Evolutionary conservation across 2,888 invertebrate species (phyloP).

Genomic region (Euspilapteryx auroguttella): DNA sequence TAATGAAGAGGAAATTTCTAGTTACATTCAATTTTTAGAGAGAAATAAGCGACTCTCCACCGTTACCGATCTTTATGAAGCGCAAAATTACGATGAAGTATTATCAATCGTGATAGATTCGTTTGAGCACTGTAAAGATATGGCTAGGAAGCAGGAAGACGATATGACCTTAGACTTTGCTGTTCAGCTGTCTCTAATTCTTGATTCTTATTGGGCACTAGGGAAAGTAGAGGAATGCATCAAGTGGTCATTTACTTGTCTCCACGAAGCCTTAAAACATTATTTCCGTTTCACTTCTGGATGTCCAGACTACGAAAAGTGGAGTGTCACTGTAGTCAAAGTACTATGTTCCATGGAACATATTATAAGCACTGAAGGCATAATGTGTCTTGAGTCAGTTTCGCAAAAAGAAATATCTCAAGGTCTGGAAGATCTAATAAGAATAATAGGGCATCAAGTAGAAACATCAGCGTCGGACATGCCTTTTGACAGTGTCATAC

Average conservation of each 20-base stretch:
- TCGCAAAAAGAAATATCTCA: constrained; percentile 64
- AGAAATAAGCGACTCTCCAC: constrained; percentile 62
- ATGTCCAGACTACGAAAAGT: constrained; percentile 41
- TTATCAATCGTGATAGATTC: constrained; percentile 69
- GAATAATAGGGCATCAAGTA: constrained; percentile 77
- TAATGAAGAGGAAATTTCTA: constrained; percentile 28
- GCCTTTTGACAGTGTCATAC: constrained; percentile 71
- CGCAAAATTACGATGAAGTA: constrained; percentile 66
- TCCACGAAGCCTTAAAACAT: constrained; percentile 73
- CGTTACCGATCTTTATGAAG: constrained; percentile 68
- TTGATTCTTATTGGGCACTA: constrained; percentile 68
- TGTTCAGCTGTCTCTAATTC: constrained; percentile 60
- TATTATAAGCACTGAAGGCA: constrained; percentile 38
- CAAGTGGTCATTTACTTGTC: constrained; percentile 75
- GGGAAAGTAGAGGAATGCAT: constrained; percentile 67
- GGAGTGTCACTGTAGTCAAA: constrained; percentile 45
- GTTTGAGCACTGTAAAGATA: constrained; percentile 57
- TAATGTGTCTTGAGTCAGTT: constrained; percentile 52
- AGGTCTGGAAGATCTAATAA: constrained; percentile 73
- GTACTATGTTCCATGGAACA: constrained; percentile 47
- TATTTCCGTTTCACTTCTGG: constrained; percentile 53
- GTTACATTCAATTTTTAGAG: constrained; percentile 38
- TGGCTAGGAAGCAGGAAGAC: constrained; percentile 39
- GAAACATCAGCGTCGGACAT: constrained; percentile 69
- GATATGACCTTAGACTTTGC: constrained; percentile 58